Evolutionary conservation across 2,113 vertebrate genomes (phyloP).

Genomic region (Dunckerocampus dactyliophorus): DNA sequence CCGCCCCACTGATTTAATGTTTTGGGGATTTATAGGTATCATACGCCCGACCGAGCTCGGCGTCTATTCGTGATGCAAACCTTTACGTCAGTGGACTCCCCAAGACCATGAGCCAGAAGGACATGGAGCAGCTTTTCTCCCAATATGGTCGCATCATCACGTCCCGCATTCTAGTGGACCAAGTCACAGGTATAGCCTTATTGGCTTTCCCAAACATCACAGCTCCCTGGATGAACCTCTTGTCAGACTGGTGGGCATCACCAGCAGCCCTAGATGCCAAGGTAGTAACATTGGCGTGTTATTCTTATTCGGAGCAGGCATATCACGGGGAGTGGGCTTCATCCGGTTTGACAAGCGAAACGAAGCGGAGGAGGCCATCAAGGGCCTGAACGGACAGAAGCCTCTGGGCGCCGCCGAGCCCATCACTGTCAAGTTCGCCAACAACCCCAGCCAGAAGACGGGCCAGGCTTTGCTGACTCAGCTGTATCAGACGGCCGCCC

Average conservation of each 20-base stretch:
- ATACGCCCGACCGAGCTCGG: constrained; percentile 89
- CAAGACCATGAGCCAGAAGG: constrained; percentile 94
- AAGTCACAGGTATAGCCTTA: constrained; percentile 86
- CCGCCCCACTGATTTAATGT: background rate
- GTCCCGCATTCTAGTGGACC: constrained; percentile 91
- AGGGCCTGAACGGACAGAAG: constrained; percentile 93
- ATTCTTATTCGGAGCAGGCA: constrained; percentile 73
- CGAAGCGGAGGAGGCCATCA: constrained; percentile 94
- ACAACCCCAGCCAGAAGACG: constrained; percentile 95
- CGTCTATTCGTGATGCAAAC: constrained; percentile 93
- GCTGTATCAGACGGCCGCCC: constrained; percentile 88
- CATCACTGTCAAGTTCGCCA: constrained; percentile 96
- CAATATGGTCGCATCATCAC: constrained; percentile 97
- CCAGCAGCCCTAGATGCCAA: constrained; percentile 21
- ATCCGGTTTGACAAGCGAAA: constrained; percentile 96
- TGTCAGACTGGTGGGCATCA: too few relatives aligned
- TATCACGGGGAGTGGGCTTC: constrained; percentile 93
- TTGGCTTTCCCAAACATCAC: constrained; percentile 15
- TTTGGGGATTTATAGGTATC: constrained; percentile 76
- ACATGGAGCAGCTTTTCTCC: constrained; percentile 95
- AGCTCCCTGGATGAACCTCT: background rate
- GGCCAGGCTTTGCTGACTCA: constrained; percentile 91
- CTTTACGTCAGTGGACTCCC: constrained; percentile 93
- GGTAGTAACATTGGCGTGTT: constrained; percentile 49
- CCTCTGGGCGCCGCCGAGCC: constrained; percentile 87